A percentile compares a stretch with the other conserved stretches of the same genome.
Conservation (phyloP, 2,888 invertebrate genomes). For the Horisme vitalbata region DNA sequence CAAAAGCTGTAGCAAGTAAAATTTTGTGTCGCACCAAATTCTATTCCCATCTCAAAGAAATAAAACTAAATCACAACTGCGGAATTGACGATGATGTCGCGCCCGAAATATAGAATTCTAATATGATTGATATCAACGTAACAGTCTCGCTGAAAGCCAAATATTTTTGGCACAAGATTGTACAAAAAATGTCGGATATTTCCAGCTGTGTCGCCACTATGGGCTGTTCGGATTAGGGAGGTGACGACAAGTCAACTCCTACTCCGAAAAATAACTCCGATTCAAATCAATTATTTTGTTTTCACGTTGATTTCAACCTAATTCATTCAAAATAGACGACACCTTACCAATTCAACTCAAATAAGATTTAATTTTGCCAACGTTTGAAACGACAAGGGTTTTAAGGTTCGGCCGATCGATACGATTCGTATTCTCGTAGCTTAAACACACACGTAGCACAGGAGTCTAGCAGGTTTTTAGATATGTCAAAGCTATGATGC, state of each 20-base stretch:
- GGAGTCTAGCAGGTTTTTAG: too few species aligned
- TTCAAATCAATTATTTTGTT: too few species aligned
- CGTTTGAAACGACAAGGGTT: too few species aligned
- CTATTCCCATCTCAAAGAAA: conserved; percentile 5
- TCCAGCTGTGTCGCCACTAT: conserved; percentile 22
- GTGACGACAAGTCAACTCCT: conserved; percentile 2
- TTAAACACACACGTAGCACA: too few species aligned
- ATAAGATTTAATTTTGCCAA: too few species aligned
- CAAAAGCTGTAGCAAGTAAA: too few species aligned
- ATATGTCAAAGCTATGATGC: too few species aligned
- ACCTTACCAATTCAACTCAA: too few species aligned
- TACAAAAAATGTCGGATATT: conserved; percentile 28
- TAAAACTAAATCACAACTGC: conserved; percentile 19
- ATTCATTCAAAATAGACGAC: too few species aligned
- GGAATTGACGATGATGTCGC: conserved; percentile 14
- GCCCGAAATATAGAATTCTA: conserved; percentile 17
- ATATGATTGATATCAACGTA: conserved; percentile 23
- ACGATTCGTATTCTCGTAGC: too few species aligned
- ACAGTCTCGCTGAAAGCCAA: conserved; percentile 27
- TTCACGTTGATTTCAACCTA: too few species aligned
- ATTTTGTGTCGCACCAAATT: neutral
- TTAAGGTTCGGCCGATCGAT: too few species aligned
- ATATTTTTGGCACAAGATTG: conserved; percentile 30
- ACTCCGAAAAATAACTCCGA: neutral
- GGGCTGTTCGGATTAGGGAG: conserved; percentile 7